A percentile compares a stretch with the other conserved stretches of the same genome.
Evolutionary conservation across 2,888 invertebrate genomes (phyloP).

Genomic region (Agapetus fuscipes): DNA sequence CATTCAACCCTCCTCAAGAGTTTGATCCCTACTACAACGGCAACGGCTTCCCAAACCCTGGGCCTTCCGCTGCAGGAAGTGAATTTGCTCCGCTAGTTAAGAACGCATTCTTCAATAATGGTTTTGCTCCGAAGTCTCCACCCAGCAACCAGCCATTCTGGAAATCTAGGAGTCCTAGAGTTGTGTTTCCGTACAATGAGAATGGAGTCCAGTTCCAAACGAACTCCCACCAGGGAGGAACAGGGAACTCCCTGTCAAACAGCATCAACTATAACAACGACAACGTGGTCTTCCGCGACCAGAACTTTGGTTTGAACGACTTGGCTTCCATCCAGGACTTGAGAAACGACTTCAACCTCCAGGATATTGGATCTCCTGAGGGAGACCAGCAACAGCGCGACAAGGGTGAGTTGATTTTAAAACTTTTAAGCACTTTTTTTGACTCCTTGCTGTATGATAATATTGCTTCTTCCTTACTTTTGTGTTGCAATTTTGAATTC

Average conservation of each 20-base stretch:
- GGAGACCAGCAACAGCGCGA: constrained; percentile 47
- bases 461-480: too few species aligned
- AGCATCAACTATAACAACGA: constrained; percentile 30
- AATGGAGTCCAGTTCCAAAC: constrained; percentile 33
- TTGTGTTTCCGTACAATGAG: constrained; percentile 38
- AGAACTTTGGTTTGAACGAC: constrained; percentile 50
- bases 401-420: constrained; percentile 47
- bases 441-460: neutral
- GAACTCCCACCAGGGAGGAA: constrained; percentile 33
- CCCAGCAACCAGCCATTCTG: constrained; percentile 25
- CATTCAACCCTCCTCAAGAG: constrained; percentile 9
- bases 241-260: constrained; percentile 17
- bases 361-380: constrained; percentile 44
- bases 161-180: constrained; percentile 41
- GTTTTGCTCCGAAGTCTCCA: constrained; percentile 27
- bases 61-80: constrained; percentile 22
- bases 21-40: constrained; percentile 2
- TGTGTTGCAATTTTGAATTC: too few species aligned
- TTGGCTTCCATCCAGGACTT: constrained; percentile 40
- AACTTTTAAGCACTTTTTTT: neutral
- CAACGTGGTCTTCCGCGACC: constrained; percentile 48
- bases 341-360: constrained; percentile 49
- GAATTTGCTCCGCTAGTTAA: constrained; percentile 30
- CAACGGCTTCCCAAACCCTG: constrained; percentile 2
- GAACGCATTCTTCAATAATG: constrained; percentile 24